phyloP scores from a whole-genome alignment of 2,113 vertebrate species.

The Vireo altiloquus region DNA sequence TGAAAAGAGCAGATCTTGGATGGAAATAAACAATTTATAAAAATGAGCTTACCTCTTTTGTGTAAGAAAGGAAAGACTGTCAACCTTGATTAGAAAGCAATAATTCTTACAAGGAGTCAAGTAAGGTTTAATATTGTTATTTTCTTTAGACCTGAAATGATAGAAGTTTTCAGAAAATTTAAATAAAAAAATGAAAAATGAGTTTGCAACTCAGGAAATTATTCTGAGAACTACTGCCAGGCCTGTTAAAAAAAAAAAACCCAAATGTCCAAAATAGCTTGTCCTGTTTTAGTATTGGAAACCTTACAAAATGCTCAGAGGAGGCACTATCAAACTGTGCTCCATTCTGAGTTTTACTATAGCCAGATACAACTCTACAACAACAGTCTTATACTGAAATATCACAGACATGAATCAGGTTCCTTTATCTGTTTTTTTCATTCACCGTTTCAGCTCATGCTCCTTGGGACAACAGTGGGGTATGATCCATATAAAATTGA shows the following conservation, averaged over 20 bases:
- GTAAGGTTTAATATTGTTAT: conserved; percentile 41
- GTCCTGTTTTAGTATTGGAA: conserved; percentile 11
- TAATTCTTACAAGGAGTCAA: conserved; percentile 58
- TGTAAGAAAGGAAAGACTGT: conserved; percentile 56
- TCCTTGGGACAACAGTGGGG: background rate
- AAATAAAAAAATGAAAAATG: conserved; percentile 61
- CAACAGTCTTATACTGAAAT: background rate
- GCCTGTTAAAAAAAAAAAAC: background rate
- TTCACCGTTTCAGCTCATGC: background rate
- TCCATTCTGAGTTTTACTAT: background rate
- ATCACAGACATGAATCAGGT: background rate
- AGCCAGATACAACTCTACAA: background rate
- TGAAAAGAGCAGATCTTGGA: conserved; percentile 56
- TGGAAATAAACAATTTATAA: conserved; percentile 47
- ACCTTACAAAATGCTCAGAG: conserved; percentile 48
- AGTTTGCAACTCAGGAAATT: conserved; percentile 41
- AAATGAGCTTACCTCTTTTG: conserved; percentile 61
- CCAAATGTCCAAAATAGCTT: background rate
- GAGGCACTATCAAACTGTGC: conserved; percentile 6
- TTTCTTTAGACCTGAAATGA: conserved; percentile 36
- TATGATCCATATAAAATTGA: background rate
- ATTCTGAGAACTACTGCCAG: conserved; percentile 40
- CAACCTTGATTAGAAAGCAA: conserved; percentile 64
- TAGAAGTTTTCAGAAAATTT: conserved; percentile 48
- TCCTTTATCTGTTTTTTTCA: conserved; percentile 2